Evolutionary conservation across 2,888 invertebrate genomes (phyloP), one percentile per base, ranked within the genome.

Genomic region (Phyllotreta cruciferae): DNA sequence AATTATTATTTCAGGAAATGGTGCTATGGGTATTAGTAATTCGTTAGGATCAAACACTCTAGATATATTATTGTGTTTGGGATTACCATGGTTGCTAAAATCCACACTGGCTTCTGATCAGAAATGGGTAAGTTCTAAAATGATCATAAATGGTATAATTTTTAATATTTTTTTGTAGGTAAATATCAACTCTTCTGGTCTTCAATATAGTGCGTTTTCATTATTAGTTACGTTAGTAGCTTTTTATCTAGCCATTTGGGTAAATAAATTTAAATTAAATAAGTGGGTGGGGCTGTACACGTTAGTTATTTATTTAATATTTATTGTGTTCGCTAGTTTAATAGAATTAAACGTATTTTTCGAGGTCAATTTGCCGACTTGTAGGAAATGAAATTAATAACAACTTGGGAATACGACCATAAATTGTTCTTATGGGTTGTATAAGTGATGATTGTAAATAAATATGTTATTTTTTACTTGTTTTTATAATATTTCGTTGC

Each of bases 21-120:
- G 60, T 13, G 60, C 52, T 6, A 60, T 60, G 60, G 52, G 60
- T n/a, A 60, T 60, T 3, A 60, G 60, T 36, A 60, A 60, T 24
- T 52, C 52, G 4, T 24, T 60, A 6, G 60, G 60, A 11, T 60
- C 60, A 11, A 60, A 52, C 44, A 60, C 60, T 6, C 35, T 60
- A 4, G 60, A 60, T 47, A 52, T 60, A 37, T 52, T 60, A 10
- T 38, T 60, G 0, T 60, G 60, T 8, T 53, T 60, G 10, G 60
- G 60, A 10, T n/a, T 60, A 10, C 60, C 60, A 8, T 60, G 60
- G 60, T 44, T 60, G 36, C 4, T 60, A 24, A 60, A 60, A 44
- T 52, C 60, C 3, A 37, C 60, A 4, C n/a, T 50, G n/a, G 24
- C 53, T 0, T 60, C 60, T 3, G n/a, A 42, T 1, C 35, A 60